Evolutionary conservation across 2,113 vertebrate species (phyloP).

Genomic region (Sinocyclocheilus rhinocerous): DNA sequence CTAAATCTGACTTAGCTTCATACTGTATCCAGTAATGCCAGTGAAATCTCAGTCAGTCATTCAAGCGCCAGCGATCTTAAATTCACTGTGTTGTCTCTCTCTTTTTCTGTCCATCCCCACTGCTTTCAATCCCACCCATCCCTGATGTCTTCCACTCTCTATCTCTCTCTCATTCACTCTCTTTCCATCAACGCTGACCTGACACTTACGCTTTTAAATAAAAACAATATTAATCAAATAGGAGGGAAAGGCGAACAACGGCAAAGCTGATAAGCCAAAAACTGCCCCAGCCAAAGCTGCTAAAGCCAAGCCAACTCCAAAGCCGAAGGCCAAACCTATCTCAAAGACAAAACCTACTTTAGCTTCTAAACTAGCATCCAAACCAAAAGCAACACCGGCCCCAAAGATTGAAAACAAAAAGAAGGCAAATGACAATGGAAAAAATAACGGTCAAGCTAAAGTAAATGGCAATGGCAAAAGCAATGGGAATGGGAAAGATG

Average conservation of each 20-base stretch:
- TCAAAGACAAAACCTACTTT: constrained; percentile 71
- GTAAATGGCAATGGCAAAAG: constrained; percentile 49
- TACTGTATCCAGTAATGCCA: constrained; percentile 81
- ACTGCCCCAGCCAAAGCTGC: constrained; percentile 61
- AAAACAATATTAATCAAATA: constrained; percentile 54
- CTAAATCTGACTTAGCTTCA: not conserved
- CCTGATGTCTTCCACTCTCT: constrained; percentile 55
- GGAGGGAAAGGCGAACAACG: constrained; percentile 68
- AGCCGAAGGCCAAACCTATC: constrained; percentile 60
- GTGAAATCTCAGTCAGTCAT: constrained; percentile 74
- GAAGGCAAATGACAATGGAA: constrained; percentile 55
- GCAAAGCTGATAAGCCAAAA: constrained; percentile 53
- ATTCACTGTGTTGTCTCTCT: constrained; percentile 78
- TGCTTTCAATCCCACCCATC: constrained; percentile 71
- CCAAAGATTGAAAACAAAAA: constrained; percentile 56
- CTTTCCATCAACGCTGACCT: constrained; percentile 29
- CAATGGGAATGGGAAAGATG: constrained; percentile 44
- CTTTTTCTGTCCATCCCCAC: constrained; percentile 76
- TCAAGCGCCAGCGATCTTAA: constrained; percentile 74
- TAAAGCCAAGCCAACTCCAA: constrained; percentile 63
- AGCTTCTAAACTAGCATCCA: constrained; percentile 60
- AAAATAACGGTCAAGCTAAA: constrained; percentile 57
- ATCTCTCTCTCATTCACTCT: constrained; percentile 39
- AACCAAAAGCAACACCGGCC: constrained; percentile 67
- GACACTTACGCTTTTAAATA: constrained; percentile 49